Conservation (phyloP, 2,113 vertebrate species). For the Todiramphus saurophagus region DNA sequence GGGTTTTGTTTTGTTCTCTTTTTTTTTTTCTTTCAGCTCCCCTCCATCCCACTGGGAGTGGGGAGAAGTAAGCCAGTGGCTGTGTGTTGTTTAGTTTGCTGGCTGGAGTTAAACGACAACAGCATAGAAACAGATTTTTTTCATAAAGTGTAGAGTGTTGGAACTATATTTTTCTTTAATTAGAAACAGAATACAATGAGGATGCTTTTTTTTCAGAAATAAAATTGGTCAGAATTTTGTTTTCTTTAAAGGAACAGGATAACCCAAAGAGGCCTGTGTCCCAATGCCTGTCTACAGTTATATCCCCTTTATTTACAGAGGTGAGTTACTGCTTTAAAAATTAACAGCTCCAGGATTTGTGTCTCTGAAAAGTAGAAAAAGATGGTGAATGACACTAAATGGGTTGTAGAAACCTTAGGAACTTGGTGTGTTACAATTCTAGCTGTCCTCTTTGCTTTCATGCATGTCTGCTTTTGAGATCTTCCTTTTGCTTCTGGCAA, state of each 20-base stretch:
- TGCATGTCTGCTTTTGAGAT: not conserved
- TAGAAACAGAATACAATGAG: not conserved
- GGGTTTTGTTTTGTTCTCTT: too few relatives aligned
- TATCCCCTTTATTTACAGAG: slow-evolving; percentile 93
- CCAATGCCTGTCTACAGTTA: slow-evolving; percentile 90
- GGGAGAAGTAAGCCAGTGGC: not conserved
- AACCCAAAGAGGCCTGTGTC: slow-evolving; percentile 87
- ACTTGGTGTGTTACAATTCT: not conserved
- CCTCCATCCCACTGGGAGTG: not conserved
- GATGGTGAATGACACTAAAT: not conserved
- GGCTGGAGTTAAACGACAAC: not conserved
- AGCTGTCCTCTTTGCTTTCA: not conserved
- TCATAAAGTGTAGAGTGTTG: not conserved
- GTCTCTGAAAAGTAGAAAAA: not conserved
- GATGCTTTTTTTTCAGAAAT: not conserved
- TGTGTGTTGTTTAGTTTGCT: not conserved
- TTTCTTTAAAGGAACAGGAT: slow-evolving; percentile 76
- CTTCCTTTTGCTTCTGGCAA: not conserved
- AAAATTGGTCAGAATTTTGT: not conserved
- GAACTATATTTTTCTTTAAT: not conserved
- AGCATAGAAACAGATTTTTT: not conserved
- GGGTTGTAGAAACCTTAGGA: not conserved
- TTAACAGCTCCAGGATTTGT: not conserved
- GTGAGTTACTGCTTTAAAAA: slow-evolving; percentile 71
- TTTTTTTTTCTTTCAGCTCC: not conserved